Evolutionary conservation across 2,113 vertebrate genomes (phyloP).

Genomic region (Stigmatopora nigra): DNA sequence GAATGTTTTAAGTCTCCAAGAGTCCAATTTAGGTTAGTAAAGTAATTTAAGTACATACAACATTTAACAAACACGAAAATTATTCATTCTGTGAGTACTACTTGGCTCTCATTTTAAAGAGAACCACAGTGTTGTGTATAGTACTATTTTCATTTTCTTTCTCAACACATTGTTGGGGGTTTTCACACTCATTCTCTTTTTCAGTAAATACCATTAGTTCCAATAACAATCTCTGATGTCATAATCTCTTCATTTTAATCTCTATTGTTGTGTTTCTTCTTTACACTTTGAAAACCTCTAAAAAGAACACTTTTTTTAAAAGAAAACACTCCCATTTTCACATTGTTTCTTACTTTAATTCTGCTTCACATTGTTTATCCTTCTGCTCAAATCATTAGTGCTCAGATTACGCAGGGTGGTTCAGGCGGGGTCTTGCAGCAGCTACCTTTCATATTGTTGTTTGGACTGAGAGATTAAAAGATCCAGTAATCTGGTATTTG

Average conservation of each 20-base stretch:
- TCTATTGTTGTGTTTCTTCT: slow-evolving; percentile 7
- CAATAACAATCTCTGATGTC: slow-evolving; percentile 28
- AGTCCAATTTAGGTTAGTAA: too few species aligned
- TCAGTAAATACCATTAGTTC: slow-evolving; percentile 30
- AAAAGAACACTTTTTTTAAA: not conserved
- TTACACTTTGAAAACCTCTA: slow-evolving; percentile 10
- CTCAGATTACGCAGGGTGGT: slow-evolving; percentile 46
- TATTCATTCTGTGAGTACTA: not conserved
- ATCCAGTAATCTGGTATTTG: slow-evolving; percentile 50
- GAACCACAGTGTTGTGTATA: not conserved
- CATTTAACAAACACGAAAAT: not conserved
- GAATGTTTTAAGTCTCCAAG: too few species aligned
- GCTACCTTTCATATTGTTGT: slow-evolving; percentile 51
- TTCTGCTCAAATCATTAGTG: slow-evolving; percentile 23
- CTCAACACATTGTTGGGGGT: not conserved
- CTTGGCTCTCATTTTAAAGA: not conserved
- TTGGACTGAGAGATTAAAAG: slow-evolving; percentile 54
- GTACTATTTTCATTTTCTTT: slow-evolving; percentile 3
- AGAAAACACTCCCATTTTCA: not conserved
- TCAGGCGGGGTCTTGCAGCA: slow-evolving; percentile 39
- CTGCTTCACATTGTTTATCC: not conserved
- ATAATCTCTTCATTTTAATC: slow-evolving; percentile 56
- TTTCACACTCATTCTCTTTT: slow-evolving; percentile 8
- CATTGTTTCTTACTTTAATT: not conserved
- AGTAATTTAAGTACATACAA: too few species aligned